These are phyloP conservation scores for Clivina fossor DNA, from an alignment of 2,888 invertebrate genomes.

Conservation along the genomic window DNA sequence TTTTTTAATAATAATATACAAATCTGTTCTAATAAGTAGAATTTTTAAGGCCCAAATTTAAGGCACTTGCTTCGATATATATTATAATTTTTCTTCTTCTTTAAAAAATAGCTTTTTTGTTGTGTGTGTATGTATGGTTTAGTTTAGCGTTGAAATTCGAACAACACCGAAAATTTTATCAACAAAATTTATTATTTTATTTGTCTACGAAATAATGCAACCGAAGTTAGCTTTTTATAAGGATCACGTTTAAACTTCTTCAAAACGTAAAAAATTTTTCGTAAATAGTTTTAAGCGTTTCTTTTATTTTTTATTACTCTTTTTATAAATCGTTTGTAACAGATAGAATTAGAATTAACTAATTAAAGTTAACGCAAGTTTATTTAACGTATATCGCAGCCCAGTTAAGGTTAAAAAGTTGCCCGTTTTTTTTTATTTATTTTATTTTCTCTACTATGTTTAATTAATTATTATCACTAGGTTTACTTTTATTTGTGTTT, in stretches of 20 bases:
- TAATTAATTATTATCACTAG: constrained; percentile 27
- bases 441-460: too few species aligned
- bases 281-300: background rate
- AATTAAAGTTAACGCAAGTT: constrained; percentile 2
- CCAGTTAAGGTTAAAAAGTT: constrained; percentile 17
- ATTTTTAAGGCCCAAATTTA: constrained; percentile 29
- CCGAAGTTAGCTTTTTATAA: too few species aligned
- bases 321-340: too few species aligned
- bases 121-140: background rate
- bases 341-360: background rate
- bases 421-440: constrained; percentile 14
- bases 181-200: constrained; percentile 2
- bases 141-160: background rate
- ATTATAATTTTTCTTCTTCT: constrained; percentile 15
- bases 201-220: too few species aligned
- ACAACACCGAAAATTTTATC: constrained; percentile 28
- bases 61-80: constrained; percentile 28
- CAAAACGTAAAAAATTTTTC: background rate
- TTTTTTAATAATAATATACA: constrained; percentile 33
- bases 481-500: constrained; percentile 1
- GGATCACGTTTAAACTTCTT: too few species aligned
- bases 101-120: constrained; percentile 20
- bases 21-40: constrained; percentile 30
- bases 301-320: too few species aligned
- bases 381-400: constrained; percentile 12